phyloP scores from a whole-genome alignment of 2,888 invertebrate genomes.

The Pachymerium ferrugineum region DNA sequence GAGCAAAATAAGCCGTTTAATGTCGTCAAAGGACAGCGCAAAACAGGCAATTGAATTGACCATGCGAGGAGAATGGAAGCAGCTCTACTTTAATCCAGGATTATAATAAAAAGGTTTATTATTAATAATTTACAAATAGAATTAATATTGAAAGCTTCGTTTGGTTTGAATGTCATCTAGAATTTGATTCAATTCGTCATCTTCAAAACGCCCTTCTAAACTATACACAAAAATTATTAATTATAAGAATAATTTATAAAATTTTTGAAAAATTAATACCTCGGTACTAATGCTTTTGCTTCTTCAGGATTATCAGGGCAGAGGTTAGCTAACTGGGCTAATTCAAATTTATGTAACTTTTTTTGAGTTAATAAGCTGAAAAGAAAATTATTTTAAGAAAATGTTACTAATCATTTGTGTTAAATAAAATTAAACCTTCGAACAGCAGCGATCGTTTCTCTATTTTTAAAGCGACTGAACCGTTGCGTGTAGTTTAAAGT shows the following conservation, averaged over 20 bases:
- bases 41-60: background rate
- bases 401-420: too few relatives aligned
- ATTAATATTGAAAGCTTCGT: constrained; percentile 89
- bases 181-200: constrained; percentile 93
- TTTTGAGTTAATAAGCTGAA: constrained; percentile 83
- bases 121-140: background rate
- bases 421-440: too few relatives aligned
- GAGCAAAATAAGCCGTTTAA: background rate
- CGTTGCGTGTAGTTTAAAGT: constrained; percentile 92
- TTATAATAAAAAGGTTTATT: background rate
- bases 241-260: background rate
- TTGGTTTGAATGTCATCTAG: constrained; percentile 98
- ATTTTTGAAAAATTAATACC: constrained; percentile 42
- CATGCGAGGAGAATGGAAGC: background rate
- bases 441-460: constrained; percentile 94
- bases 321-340: constrained; percentile 94
- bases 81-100: background rate
- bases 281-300: constrained; percentile 94
- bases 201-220: constrained; percentile 93
- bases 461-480: constrained; percentile 95
- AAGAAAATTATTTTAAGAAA: too few relatives aligned
- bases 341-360: constrained; percentile 95
- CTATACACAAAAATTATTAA: too few relatives aligned
- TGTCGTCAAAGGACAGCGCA: background rate
- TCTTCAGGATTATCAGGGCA: constrained; percentile 98